Conservation (phyloP, 2,797 vertebrate species). For the Onychomys arenicola region DNA sequence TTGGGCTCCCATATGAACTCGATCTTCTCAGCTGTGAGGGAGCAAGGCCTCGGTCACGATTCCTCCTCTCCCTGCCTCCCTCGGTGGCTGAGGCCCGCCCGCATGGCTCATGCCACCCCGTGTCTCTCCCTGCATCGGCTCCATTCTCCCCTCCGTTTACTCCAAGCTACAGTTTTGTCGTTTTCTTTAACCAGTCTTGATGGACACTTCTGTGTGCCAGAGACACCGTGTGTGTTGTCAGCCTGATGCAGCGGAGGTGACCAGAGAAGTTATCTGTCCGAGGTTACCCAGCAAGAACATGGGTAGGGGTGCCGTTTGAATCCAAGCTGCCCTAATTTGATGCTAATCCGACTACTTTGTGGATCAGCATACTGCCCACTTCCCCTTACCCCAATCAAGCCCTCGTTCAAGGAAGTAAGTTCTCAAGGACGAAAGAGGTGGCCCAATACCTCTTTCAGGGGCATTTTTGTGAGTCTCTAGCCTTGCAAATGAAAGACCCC, state of each 20-base stretch:
- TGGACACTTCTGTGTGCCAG: background rate
- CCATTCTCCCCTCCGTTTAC: background rate
- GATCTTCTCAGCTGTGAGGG: background rate
- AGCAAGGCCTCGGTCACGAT: background rate
- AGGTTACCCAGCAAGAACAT: background rate
- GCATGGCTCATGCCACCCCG: fast-evolving
- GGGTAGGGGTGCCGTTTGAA: background rate
- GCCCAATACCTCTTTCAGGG: background rate
- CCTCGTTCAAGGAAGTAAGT: background rate
- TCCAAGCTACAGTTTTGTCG: background rate
- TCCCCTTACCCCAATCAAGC: background rate
- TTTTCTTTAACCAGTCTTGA: background rate
- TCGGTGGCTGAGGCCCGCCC: background rate
- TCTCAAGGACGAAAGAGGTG: background rate
- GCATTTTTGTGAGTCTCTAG: background rate
- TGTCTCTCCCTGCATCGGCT: background rate
- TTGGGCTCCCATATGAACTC: background rate
- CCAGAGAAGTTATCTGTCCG: background rate
- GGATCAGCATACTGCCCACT: background rate
- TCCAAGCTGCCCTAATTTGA: background rate
- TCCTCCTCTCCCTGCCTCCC: background rate
- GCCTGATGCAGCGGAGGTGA: too few relatives aligned
- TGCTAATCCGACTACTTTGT: background rate
- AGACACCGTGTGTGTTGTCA: background rate
- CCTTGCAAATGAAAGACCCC: background rate